Percentiles rank a stretch among this genome's conserved stretches.
Conservation (phyloP, 1,140 invertebrate genomes). For the Zaprionus ghesquierei region DNA sequence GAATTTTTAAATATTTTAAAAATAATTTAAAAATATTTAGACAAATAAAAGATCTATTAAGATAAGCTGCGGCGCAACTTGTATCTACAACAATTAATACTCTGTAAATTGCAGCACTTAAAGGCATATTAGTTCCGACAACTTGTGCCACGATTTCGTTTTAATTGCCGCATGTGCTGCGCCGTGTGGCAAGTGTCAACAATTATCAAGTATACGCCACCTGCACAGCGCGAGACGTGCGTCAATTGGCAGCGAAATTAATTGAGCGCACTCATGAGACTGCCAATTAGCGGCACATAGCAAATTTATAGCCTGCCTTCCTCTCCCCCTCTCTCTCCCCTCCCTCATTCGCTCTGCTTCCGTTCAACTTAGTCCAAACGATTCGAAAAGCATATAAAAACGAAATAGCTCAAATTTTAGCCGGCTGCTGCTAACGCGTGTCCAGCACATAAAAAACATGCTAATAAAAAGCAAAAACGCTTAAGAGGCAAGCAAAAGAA, state of each 20-base stretch:
- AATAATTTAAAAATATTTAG: too few relatives aligned
- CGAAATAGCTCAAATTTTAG: slow-evolving; percentile 28
- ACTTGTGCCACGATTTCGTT: slow-evolving; percentile 38
- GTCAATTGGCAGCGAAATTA: slow-evolving; percentile 72
- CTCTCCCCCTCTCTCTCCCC: too few relatives aligned
- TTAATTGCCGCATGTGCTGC: slow-evolving; percentile 20
- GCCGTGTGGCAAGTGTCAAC: slow-evolving; percentile 68
- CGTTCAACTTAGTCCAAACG: slow-evolving; percentile 16
- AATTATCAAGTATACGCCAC: slow-evolving; percentile 81
- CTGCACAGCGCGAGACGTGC: slow-evolving; percentile 55
- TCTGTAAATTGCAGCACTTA: not conserved
- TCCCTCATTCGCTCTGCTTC: too few relatives aligned
- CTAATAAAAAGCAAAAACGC: slow-evolving; percentile 29
- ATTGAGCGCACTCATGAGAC: slow-evolving; percentile 75
- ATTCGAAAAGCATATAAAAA: slow-evolving; percentile 28
- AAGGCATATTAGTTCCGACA: not conserved
- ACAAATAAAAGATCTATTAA: too few relatives aligned
- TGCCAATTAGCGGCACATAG: slow-evolving; percentile 66
- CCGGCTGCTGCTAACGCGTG: slow-evolving; percentile 40
- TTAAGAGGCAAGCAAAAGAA: slow-evolving; percentile 30
- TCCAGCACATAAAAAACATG: slow-evolving; percentile 49
- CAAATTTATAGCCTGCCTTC: slow-evolving; percentile 69
- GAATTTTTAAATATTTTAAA: too few relatives aligned
- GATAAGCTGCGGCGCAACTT: too few relatives aligned
- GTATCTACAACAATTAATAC: too few relatives aligned